Evolutionary conservation across 2,797 vertebrate genomes (phyloP).

Genomic region (Rhinichthys osculus): DNA sequence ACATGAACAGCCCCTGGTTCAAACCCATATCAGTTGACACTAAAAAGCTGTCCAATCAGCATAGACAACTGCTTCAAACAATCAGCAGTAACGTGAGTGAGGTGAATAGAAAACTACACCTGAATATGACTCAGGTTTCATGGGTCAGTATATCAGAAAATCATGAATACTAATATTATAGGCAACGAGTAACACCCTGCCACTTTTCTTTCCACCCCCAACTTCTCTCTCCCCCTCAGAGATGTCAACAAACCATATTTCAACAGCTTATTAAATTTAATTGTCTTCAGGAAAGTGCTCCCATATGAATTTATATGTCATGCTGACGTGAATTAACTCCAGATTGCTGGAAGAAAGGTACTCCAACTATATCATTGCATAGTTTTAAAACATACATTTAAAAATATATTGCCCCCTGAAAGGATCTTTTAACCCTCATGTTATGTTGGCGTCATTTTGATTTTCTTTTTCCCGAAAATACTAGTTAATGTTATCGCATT

Average conservation of each 20-base stretch:
- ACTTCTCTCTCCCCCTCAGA: not conserved
- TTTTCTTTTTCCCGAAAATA: too few relatives aligned
- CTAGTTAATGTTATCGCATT: too few relatives aligned
- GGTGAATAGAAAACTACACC: slow-evolving; percentile 3
- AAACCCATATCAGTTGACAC: slow-evolving; percentile 68
- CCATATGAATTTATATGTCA: slow-evolving; percentile 19
- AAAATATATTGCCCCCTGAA: not conserved
- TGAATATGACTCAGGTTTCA: slow-evolving; percentile 36
- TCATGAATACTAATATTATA: slow-evolving; percentile 8
- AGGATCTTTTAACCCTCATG: too few relatives aligned
- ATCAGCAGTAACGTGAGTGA: slow-evolving; percentile 1
- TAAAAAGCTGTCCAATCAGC: slow-evolving; percentile 52
- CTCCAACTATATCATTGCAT: not conserved
- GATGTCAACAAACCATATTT: slow-evolving; percentile 36
- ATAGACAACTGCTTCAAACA: slow-evolving; percentile 55
- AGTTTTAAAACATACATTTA: not conserved
- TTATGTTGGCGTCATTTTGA: too few relatives aligned
- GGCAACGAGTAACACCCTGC: slow-evolving; percentile 41
- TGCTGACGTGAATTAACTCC: not conserved
- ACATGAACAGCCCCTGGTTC: slow-evolving; percentile 47
- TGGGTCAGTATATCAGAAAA: slow-evolving; percentile 39
- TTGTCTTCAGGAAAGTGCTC: slow-evolving; percentile 13
- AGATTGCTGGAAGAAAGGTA: not conserved
- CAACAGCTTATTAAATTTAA: slow-evolving; percentile 50
- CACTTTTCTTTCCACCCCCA: slow-evolving; percentile 16